These are phyloP conservation scores for Agelastica alni DNA, from an alignment of 2,888 invertebrate species.

Conservation along the genomic window DNA sequence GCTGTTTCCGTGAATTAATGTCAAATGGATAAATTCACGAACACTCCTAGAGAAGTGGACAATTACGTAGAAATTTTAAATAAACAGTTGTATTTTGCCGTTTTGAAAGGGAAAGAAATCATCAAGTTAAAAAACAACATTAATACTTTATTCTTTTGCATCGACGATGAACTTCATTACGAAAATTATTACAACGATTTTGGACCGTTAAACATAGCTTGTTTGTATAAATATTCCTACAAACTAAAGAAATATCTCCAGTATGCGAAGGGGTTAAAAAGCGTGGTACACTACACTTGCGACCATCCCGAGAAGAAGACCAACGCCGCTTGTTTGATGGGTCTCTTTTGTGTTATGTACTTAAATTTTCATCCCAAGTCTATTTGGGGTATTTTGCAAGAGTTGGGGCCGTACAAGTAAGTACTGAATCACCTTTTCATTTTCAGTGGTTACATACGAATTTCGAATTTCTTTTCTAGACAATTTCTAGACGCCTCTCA, in stretches of 20 bases:
- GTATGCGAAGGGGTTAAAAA: constrained; percentile 67
- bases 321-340: constrained; percentile 86
- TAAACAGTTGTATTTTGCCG: constrained; percentile 73
- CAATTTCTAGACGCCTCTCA: constrained; percentile 81
- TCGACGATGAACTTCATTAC: constrained; percentile 79
- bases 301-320: constrained; percentile 75
- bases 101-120: constrained; percentile 64
- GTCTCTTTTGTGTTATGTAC: constrained; percentile 76
- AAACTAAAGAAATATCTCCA: constrained; percentile 76
- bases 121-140: constrained; percentile 67
- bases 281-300: constrained; percentile 80
- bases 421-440: constrained; percentile 3
- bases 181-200: constrained; percentile 88
- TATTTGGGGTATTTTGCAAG: constrained; percentile 66
- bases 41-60: constrained; percentile 45
- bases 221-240: constrained; percentile 82
- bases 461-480: too few species aligned
- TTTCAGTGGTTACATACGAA: constrained; percentile 2
- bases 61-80: constrained; percentile 50
- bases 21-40: constrained; percentile 33
- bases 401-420: constrained; percentile 58
- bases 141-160: constrained; percentile 75
- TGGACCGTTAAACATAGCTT: constrained; percentile 86
- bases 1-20: constrained; percentile 32
- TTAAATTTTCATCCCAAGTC: constrained; percentile 72